Evolutionary conservation across 2,888 invertebrate genomes (phyloP).

Genomic region (Dicyrtoma fusca): DNA sequence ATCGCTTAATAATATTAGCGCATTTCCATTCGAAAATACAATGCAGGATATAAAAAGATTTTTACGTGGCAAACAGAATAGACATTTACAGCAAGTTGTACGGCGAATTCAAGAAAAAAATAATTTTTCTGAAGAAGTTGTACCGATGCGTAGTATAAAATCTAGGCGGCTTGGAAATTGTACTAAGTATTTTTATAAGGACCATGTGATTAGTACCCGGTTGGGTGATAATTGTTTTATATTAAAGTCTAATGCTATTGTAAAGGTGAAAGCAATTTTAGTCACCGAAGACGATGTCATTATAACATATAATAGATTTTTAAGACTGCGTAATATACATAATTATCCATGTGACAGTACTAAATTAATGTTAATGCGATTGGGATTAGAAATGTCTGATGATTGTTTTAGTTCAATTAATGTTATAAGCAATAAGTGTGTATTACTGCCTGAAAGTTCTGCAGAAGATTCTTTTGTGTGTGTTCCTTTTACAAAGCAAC

Average conservation of each 20-base stretch:
- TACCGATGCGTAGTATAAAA: no score
- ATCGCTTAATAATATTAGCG: constrained; percentile 56
- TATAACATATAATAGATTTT: background rate
- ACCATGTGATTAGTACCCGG: background rate
- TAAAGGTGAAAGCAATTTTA: background rate
- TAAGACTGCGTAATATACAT: no score
- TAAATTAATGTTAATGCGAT: no score
- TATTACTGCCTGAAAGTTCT: no score
- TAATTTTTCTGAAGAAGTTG: background rate
- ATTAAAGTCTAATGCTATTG: background rate
- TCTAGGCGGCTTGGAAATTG: background rate
- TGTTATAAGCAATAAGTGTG: no score
- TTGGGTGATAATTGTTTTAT: background rate
- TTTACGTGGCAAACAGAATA: constrained; percentile 37
- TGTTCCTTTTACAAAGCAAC: no score
- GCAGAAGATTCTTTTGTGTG: no score
- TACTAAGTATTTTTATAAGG: background rate
- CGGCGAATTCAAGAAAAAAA: background rate
- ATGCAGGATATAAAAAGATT: constrained; percentile 51
- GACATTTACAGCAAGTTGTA: constrained; percentile 47
- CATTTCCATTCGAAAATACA: constrained; percentile 59
- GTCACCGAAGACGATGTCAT: background rate
- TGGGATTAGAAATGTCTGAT: no score
- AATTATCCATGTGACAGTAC: no score
- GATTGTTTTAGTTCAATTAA: no score